Evolutionary conservation across 1,140 invertebrate species (phyloP).

Genomic region (Apolygus lucorum): DNA sequence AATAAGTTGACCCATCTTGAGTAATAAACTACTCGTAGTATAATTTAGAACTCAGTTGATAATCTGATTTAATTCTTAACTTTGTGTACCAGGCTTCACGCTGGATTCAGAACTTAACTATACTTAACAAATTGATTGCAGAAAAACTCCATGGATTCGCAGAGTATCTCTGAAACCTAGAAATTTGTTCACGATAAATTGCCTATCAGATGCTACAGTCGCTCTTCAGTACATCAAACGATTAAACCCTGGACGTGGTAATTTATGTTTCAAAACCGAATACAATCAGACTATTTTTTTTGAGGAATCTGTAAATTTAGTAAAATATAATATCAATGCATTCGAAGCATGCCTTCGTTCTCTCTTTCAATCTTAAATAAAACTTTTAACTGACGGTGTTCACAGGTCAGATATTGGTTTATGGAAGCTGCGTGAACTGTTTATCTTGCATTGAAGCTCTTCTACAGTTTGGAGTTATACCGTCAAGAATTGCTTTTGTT

Average conservation of each 20-base stretch:
- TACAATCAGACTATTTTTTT: no score
- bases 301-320: neutral
- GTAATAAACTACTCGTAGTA: no score
- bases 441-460: conserved; percentile 50
- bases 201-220: conserved; percentile 43
- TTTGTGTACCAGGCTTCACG: no score
- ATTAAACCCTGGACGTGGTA: neutral
- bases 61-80: no score
- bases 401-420: conserved; percentile 45
- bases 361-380: no score
- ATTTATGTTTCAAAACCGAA: no score
- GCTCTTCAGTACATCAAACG: conserved; percentile 40
- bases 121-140: neutral
- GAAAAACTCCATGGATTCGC: neutral
- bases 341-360: no score
- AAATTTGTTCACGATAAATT: conserved; percentile 52
- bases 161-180: conserved; percentile 37
- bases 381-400: no score
- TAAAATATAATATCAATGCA: neutral
- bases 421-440: conserved; percentile 50
- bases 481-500: conserved; percentile 45
- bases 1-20: no score
- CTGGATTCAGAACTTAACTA: neutral
- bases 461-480: conserved; percentile 45
- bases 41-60: no score